Percentiles rank a stretch among this genome's conserved stretches.
Evolutionary conservation across 2,797 vertebrate species (phyloP).

Genomic region (Eupleurogrammus muticus): DNA sequence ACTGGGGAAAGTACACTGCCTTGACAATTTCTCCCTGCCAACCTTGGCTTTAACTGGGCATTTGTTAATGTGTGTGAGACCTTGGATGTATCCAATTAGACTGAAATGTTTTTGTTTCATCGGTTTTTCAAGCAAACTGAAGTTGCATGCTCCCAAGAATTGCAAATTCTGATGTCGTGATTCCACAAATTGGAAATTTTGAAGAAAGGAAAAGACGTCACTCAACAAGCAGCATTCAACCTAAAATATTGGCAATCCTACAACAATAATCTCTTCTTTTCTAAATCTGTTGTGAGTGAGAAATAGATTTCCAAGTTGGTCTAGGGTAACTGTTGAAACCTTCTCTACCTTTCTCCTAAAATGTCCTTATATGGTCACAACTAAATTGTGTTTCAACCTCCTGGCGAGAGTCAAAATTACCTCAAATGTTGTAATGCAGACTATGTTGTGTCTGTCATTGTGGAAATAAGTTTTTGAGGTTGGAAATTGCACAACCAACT

Average conservation of each 20-base stretch:
- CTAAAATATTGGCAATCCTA: constrained; percentile 1
- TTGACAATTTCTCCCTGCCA: constrained; percentile 53
- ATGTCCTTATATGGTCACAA: constrained; percentile 5
- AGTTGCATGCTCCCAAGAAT: constrained; percentile 20
- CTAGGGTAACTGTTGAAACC: background rate
- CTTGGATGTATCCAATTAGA: constrained; percentile 46
- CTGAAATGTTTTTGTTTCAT: constrained; percentile 43
- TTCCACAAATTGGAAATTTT: constrained; percentile 20
- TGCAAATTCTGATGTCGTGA: constrained; percentile 35
- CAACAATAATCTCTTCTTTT: background rate
- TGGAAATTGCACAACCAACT: constrained; percentile 11
- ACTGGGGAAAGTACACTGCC: constrained; percentile 46
- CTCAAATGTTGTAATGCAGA: background rate
- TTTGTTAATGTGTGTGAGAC: constrained; percentile 42
- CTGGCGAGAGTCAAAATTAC: background rate
- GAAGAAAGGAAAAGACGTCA: constrained; percentile 10
- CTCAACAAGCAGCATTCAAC: background rate
- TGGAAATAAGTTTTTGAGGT: constrained; percentile 8
- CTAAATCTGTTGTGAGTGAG: background rate
- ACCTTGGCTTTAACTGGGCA: constrained; percentile 40
- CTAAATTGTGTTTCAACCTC: constrained; percentile 15
- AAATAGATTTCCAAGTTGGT: constrained; percentile 7
- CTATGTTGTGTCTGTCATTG: constrained; percentile 5
- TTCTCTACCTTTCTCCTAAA: constrained; percentile 1
- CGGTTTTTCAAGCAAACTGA: constrained; percentile 25